Evolutionary conservation across 2,888 invertebrate species (phyloP), one percentile per base, ranked within the genome.

Genomic region (Noctua janthe): DNA sequence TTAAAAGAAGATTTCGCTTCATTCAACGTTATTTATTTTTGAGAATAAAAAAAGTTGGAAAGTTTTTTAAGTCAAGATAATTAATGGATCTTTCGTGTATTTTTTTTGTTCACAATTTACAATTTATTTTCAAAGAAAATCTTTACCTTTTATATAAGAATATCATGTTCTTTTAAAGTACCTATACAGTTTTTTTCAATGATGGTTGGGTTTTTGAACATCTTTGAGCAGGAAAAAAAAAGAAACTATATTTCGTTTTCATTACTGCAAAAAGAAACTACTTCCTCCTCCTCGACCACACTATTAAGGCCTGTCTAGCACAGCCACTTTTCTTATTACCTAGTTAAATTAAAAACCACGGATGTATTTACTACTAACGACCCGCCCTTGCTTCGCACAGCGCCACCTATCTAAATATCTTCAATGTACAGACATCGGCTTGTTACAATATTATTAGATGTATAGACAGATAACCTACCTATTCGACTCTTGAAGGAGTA

Each of bases 51-150:
- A n/a, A 56, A 51, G 15, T 67, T 15, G 20, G 11, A 54, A 47
- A 54, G 29, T 54, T 7, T 62, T 49, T 54, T 47, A 35, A 47
- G 13, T 8, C 15, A 29, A n/a, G 66, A 49, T 66, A 71, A 71
- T 74, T 54, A 71, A 74, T 74, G 66, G 78, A 74, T 2, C 7
- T 71, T 78, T 71, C 43, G 3, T 78, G 78, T 82, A 51, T 67
- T 7, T 71, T 29, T 51, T 29, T 56, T 71, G n/a, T 51, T 35
- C 6, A 7, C 1, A 47, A 35, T n/a, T 39, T 23, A n/a, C 1
- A 2, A 23, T 10, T 47, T 72, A 4, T 74, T 71, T 51, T 0
- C 35, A 47, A 43, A n/a, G 20, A 35, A 51, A 67, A 20, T 43
- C 8, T 71, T 23, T 35, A 20, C 7, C 47, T 71, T 81, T 35